phyloP scores from a whole-genome alignment of 2,888 invertebrate genomes.

The Fragum sueziense region DNA sequence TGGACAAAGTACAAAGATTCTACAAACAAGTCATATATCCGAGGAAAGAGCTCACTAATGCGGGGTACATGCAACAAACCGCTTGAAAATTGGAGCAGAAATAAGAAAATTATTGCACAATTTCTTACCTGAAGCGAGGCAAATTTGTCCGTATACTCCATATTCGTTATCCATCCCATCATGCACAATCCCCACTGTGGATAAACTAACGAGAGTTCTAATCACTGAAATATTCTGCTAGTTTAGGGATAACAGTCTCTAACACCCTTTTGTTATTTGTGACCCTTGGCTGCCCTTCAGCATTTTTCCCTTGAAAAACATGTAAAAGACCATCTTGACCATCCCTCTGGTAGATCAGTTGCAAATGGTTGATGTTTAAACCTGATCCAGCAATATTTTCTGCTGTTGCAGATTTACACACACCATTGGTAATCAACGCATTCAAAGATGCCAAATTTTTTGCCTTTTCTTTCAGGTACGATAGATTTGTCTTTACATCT shows the following conservation, averaged over 20 bases:
- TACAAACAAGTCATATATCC: too few species aligned
- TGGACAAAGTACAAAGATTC: too few species aligned
- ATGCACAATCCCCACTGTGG: too few species aligned
- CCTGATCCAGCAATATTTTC: slow-evolving; percentile 50
- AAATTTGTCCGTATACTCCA: too few species aligned
- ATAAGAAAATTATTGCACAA: too few species aligned
- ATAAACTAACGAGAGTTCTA: too few species aligned
- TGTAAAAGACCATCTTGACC: slow-evolving; percentile 36
- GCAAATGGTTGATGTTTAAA: slow-evolving; percentile 21
- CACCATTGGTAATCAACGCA: slow-evolving; percentile 14
- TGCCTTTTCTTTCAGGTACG: slow-evolving; percentile 26
- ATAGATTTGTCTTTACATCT: slow-evolving; percentile 2
- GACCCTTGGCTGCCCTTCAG: slow-evolving; percentile 22
- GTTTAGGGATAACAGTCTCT: slow-evolving; percentile 16
- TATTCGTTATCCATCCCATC: too few species aligned
- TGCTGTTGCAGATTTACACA: slow-evolving; percentile 28
- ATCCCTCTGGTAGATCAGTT: slow-evolving; percentile 8
- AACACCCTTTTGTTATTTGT: slow-evolving; percentile 13
- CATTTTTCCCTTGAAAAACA: slow-evolving; percentile 30
- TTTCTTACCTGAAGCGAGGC: too few species aligned
- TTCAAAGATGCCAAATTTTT: slow-evolving; percentile 22
- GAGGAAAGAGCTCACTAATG: too few species aligned
- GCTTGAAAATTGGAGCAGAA: too few species aligned
- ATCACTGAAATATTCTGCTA: too few species aligned
- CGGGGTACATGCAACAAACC: too few species aligned